Evolutionary conservation across 2,888 invertebrate genomes (phyloP).

Genomic region (Xylota segnis): DNA sequence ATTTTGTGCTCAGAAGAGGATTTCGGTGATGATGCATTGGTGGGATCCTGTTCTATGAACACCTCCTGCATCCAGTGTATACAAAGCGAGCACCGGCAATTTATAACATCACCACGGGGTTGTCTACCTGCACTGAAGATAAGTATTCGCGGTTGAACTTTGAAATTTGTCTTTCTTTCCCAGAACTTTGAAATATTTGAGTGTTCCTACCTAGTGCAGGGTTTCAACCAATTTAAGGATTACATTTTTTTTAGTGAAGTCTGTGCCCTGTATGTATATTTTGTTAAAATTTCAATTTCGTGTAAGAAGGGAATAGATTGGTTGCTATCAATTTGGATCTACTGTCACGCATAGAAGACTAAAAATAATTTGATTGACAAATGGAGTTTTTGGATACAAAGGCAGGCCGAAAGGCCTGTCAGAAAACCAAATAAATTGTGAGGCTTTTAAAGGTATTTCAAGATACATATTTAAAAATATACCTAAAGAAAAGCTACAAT

Average conservation of each 20-base stretch:
- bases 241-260: neutral
- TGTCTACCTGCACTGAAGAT: neutral
- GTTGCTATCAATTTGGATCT: too few species aligned
- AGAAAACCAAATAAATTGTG: too few species aligned
- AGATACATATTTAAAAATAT: too few species aligned
- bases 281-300: too few species aligned
- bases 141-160: neutral
- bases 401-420: too few species aligned
- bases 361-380: too few species aligned
- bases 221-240: neutral
- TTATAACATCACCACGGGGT: neutral
- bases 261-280: too few species aligned
- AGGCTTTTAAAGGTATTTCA: too few species aligned
- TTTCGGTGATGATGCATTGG: conserved; percentile 13
- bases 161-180: neutral
- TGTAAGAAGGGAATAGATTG: too few species aligned
- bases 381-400: too few species aligned
- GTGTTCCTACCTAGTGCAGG: neutral
- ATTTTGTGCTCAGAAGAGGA: neutral
- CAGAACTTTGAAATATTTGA: neutral
- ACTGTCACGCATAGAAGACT: too few species aligned
- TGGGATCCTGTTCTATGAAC: neutral
- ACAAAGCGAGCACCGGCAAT: neutral
- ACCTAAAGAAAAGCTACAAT: too few species aligned
- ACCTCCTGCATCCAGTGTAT: neutral